phyloP scores from a whole-genome alignment of 2,113 vertebrate species.

The Lates calcarifer region DNA sequence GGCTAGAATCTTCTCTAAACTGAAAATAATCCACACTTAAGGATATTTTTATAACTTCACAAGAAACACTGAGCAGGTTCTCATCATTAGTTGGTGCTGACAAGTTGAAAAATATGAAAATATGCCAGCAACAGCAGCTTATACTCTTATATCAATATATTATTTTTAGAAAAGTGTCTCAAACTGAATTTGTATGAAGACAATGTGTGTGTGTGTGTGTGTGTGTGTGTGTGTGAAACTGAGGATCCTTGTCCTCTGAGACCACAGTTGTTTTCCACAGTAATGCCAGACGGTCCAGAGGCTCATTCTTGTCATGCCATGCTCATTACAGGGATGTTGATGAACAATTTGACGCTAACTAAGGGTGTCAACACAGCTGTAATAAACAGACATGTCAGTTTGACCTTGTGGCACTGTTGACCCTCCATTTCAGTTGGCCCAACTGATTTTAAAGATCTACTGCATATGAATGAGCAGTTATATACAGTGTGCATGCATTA shows the following conservation, averaged over 20 bases:
- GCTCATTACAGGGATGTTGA: conserved; percentile 51
- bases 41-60: not conserved
- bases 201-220: not conserved
- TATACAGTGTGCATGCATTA: not conserved
- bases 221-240: conserved; percentile 30
- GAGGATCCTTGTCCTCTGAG: conserved; percentile 27
- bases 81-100: not conserved
- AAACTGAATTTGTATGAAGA: conserved; percentile 16
- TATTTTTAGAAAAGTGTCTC: conserved; percentile 10
- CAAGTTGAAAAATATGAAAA: not conserved
- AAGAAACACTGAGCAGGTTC: not conserved
- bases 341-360: conserved; percentile 61
- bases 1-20: not conserved
- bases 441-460: conserved; percentile 32
- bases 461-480: not conserved
- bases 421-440: conserved; percentile 33
- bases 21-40: not conserved
- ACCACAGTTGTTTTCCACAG: conserved; percentile 47
- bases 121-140: not conserved
- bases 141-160: not conserved
- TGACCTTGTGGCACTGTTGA: conserved; percentile 45
- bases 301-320: conserved; percentile 56
- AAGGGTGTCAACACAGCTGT: conserved; percentile 49
- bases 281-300: conserved; percentile 26
- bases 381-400: conserved; percentile 43